Evolutionary conservation across 2,888 invertebrate species (phyloP).

Genomic region (Oegoconia quadripuncta): DNA sequence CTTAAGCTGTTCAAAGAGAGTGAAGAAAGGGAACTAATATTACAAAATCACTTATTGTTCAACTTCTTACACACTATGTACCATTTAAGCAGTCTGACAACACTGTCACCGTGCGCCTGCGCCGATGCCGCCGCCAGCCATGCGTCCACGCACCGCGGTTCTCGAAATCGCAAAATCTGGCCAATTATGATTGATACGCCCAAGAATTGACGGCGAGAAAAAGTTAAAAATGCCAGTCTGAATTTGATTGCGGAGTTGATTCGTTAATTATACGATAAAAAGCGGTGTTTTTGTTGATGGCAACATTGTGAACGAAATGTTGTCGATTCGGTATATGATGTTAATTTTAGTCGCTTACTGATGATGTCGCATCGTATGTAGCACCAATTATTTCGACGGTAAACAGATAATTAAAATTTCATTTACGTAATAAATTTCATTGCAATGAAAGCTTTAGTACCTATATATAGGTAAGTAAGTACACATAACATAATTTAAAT

Average conservation of each 20-base stretch:
- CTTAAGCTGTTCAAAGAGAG: too few relatives aligned
- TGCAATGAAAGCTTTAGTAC: too few relatives aligned
- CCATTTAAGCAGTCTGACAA: background rate
- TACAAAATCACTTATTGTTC: background rate
- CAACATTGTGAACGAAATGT: conserved; percentile 1
- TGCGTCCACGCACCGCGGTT: conserved; percentile 15
- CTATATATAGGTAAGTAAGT: too few relatives aligned
- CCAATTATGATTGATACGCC: conserved; percentile 71
- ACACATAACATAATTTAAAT: too few relatives aligned
- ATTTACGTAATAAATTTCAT: too few relatives aligned
- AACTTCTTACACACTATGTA: background rate
- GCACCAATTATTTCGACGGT: background rate
- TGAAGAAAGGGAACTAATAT: too few relatives aligned
- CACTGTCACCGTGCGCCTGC: conserved; percentile 1
- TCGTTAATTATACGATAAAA: conserved; percentile 24
- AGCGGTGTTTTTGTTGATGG: conserved; percentile 11
- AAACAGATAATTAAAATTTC: too few relatives aligned
- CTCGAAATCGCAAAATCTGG: conserved; percentile 57
- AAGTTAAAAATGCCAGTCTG: conserved; percentile 39
- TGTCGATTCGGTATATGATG: background rate
- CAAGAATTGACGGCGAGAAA: conserved; percentile 44
- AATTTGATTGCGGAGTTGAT: conserved; percentile 31
- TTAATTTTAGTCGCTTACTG: background rate
- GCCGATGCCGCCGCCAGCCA: conserved; percentile 8
- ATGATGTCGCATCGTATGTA: background rate